Conservation (phyloP, 2,113 vertebrate genomes). For the Clarias magur region DNA sequence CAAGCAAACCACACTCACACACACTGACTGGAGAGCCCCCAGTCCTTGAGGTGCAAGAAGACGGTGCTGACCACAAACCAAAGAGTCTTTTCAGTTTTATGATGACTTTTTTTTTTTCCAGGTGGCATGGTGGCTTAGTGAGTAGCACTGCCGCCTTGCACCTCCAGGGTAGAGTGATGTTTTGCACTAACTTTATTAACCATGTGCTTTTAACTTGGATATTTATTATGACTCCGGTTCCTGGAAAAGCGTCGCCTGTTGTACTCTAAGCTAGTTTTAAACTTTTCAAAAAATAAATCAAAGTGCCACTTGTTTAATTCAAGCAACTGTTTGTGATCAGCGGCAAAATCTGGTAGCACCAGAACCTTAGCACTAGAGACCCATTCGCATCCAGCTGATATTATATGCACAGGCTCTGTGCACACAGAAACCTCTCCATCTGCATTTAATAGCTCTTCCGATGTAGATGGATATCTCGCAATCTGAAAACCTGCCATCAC, state of each 20-base stretch:
- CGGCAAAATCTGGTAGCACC: neutral
- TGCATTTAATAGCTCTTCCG: slow-evolving; percentile 16
- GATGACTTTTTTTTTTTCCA: no score
- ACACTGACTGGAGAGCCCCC: no score
- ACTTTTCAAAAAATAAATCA: neutral
- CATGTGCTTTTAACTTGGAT: neutral
- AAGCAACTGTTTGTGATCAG: neutral
- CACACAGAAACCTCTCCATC: neutral
- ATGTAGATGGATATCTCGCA: slow-evolving; percentile 7
- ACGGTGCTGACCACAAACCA: no score
- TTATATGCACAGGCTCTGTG: neutral
- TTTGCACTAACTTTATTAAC: neutral
- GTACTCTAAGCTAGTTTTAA: neutral
- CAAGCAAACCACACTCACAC: no score
- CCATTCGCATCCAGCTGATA: neutral
- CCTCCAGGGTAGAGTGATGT: no score
- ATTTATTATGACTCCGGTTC: neutral
- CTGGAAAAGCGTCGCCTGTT: neutral
- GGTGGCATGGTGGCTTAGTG: no score
- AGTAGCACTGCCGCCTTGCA: no score
- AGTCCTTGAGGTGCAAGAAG: no score
- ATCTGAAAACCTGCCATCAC: slow-evolving; percentile 20
- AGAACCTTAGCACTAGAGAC: neutral
- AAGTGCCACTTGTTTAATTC: neutral
- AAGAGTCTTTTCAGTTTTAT: no score